Percentiles rank a stretch among this genome's conserved stretches.
phyloP scores from a whole-genome alignment of 2,888 invertebrate genomes.

The Agrochola macilenta region DNA sequence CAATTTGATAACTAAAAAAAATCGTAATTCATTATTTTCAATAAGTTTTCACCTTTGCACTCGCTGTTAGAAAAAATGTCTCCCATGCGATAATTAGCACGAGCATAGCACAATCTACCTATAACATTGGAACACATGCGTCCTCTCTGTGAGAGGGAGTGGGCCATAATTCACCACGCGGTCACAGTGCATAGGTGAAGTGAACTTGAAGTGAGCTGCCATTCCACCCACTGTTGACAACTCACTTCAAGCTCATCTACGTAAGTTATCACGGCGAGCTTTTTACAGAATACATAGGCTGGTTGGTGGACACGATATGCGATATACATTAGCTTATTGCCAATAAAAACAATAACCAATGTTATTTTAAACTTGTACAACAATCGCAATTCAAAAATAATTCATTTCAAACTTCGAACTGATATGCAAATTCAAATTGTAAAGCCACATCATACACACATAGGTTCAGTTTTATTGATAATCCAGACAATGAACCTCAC shows the following conservation, averaged over 20 bases:
- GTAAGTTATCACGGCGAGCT: not conserved
- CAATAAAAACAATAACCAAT: conserved; percentile 20
- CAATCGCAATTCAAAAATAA: conserved; percentile 22
- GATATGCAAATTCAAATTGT: conserved; percentile 42
- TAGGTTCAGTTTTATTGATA: conserved; percentile 28
- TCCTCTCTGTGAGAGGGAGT: not conserved
- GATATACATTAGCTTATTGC: not conserved
- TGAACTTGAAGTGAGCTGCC: not conserved
- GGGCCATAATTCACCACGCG: not conserved
- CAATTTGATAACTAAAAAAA: not conserved
- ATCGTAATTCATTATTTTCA: not conserved
- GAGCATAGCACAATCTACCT: not conserved
- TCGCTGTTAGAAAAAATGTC: not conserved
- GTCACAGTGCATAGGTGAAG: not conserved
- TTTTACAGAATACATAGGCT: not conserved
- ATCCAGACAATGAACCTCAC: conserved; percentile 39
- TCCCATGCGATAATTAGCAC: not conserved
- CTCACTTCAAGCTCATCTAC: not conserved
- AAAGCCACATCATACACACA: conserved; percentile 16
- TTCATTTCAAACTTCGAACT: conserved; percentile 12
- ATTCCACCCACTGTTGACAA: not conserved
- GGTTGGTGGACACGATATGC: not conserved
- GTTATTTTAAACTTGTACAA: conserved; percentile 14
- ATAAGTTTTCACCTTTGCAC: not conserved
- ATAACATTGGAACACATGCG: not conserved